Evolutionary conservation across 2,888 invertebrate genomes (phyloP), one percentile per base, ranked within the genome.

Genomic region (Yponomeuta sedellus): DNA sequence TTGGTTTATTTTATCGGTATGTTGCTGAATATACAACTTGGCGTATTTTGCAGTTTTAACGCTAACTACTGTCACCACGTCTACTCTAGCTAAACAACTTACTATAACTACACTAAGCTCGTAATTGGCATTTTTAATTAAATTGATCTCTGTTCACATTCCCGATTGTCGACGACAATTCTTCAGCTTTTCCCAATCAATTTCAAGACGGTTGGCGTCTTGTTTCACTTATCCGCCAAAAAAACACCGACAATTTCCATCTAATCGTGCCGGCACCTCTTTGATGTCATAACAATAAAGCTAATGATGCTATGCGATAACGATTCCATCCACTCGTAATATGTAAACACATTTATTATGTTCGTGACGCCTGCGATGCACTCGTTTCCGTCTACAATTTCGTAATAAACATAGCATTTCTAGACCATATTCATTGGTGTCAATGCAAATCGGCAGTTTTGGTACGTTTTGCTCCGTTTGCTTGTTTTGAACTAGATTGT

Each of bases 291-390:
- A 52, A 52, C 44, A 52, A 16, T 12, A 52, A 3, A 52, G 44
- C 44, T 52, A 52, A 52, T 52, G 44, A 52, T 52, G 44, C 44
- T 52, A 52, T 52, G 44, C 44, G 44, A 52, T 52, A 52, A 52
- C 44, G 44, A 52, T 52, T 52, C 44, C 16, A 52, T 52, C 44
- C 44, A 52, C 44, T 52, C 44, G 44, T 52, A 52, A 52, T 52
- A 52, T 52, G 44, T 52, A 16, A 16, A 52, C 44, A 52, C 44
- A 52, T 52, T 52, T 52, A 52, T 52, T 16, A 52, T 52, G 44
- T 16, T 52, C 44, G 44, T 52, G 44, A 52, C 16, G 44, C 44
- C 44, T 12, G 16, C 44, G 16, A 52, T 12, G 44, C 44, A 52
- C 44, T 52, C 44, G 44, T 52, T 52, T 52, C 44, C 44, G 44